Base-by-base conservation (phyloP, 2,797 vertebrate genomes). In the Eupleurogrammus muticus region DNA sequence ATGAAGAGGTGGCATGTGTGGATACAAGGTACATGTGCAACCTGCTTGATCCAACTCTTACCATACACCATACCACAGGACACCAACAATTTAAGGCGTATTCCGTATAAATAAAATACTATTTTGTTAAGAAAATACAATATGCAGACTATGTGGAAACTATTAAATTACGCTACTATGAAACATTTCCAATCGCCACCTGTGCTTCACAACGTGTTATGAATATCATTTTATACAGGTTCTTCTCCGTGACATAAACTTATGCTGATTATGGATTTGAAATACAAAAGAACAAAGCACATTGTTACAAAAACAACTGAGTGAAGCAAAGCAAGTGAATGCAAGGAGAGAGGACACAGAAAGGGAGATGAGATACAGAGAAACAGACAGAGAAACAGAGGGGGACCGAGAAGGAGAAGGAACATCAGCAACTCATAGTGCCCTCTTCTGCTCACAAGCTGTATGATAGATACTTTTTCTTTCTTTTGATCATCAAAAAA, bases 391-490 rank as follows among this genome's bases (percentile, higher is more conserved):
- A 65, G 49, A 73, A 49, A 73, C 75, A 72, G 57, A 66, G 54
- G 56, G 66, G 69, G 63, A 72, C 70, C 62, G 73, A 77, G 55
- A 24, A 32, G 24, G 61, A 69, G 56, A 77, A 75, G 28, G 62
- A 40, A 57, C 82, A 79, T 72, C 80, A 86, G 90, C 81, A 52
- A 93, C 85, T 87, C 90, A 92, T 78, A 94, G 94, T 94, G 94
- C 94, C 94, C 94, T 94, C 94, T 94, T 92, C 94, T 94, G 94
- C 90, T 92, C 73, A 36, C 66, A 66, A 60, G 66, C 77, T 90
- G 91, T 67, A 93, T 79, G 77, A 86, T 76, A 67, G 38, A 69
- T 56, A 38, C 16, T 51, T 74, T 78, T 56, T 70, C 54, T 62
- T 35, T n/a, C 35, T 69, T 75, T 65, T 86, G 73, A 83, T 83